Base-by-base conservation (phyloP, 2,888 invertebrate species). In the Ametastegia equiseti region DNA sequence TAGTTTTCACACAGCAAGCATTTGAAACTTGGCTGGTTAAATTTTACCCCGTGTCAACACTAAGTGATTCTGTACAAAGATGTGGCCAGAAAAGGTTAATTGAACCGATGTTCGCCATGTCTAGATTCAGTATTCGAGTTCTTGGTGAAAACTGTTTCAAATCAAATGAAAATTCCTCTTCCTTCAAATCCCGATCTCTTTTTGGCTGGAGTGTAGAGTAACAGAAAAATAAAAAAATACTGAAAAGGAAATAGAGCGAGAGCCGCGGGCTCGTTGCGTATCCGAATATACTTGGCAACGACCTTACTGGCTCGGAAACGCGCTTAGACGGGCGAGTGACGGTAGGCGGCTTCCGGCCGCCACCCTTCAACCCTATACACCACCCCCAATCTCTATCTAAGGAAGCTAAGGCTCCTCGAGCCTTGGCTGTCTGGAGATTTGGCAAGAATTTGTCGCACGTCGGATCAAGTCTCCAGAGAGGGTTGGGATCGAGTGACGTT, bases 391-490 rank as follows among this genome's bases (percentile, higher is more conserved):
- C 71, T 33, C 27, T n/a, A 47, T 36, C 75, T 9, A 54, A 54
- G 50, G 50, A 30, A 75, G 75, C 54, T 36, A 50, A 75, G 75
- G 54, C 54, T 75, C n/a, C 75, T 45, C 75, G 75, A 75, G 75
- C 54, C 75, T 33, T 63, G 39, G 45, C 78, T 60, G 78, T 78
- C 78, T 78, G 60, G 63, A 78, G 78, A 78, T 78, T 78, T 78
- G 78, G 78, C 78, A 78, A 45, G 78, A 78, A 78, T 78, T 78
- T 78, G 78, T 78, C 57, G 60, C 78, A 78, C 63, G 78, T 78
- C 78, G 78, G 78, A 78, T 78, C 78, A 60, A 57, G 60, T 78
- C 78, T 54, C 78, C 23, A 5, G 78, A 45, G 78, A 63, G 63
- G 13, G 15, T 42, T 27, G n/a, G 60, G 78, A 78, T 75, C 75